Percentiles rank a stretch among this genome's conserved stretches.
These are phyloP conservation scores for Drosophila atroscutellata DNA, from an alignment of 2,888 invertebrate species.

Conservation along the genomic window DNA sequence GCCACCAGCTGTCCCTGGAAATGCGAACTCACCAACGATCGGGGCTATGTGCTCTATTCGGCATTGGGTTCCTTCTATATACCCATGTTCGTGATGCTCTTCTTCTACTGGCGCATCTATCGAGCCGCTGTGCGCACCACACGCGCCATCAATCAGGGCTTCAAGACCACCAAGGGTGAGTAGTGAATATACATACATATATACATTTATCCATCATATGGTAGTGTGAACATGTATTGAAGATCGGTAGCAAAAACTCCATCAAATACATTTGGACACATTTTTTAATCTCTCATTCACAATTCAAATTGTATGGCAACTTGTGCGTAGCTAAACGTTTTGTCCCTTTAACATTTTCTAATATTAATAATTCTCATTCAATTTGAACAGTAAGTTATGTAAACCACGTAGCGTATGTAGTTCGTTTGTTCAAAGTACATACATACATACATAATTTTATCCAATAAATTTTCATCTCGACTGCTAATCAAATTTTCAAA, in stretches of 20 bases:
- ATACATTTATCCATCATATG: neutral
- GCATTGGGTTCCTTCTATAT: constrained; percentile 99
- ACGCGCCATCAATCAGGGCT: constrained; percentile 96
- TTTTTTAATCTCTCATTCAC: constrained; percentile 57
- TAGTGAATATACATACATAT: constrained; percentile 20
- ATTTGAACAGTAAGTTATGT: constrained; percentile 57
- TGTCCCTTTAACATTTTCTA: constrained; percentile 61
- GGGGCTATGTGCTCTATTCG: constrained; percentile 98
- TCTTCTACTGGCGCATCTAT: constrained; percentile 99
- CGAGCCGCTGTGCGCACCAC: constrained; percentile 96
- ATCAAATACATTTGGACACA: constrained; percentile 56
- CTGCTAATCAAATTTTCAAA: constrained; percentile 63
- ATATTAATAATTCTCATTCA: constrained; percentile 40
- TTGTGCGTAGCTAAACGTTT: constrained; percentile 74
- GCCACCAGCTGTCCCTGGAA: constrained; percentile 90
- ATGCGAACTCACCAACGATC: constrained; percentile 96
- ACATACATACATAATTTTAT: constrained; percentile 40
- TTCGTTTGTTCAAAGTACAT: constrained; percentile 57
- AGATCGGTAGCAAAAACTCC: constrained; percentile 18
- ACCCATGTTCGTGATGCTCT: constrained; percentile 98
- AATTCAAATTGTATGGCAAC: constrained; percentile 55
- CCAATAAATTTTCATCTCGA: constrained; percentile 61
- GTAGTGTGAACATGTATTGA: constrained; percentile 23
- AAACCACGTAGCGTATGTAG: constrained; percentile 71
- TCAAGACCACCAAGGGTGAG: constrained; percentile 93